Evolutionary conservation across 2,888 invertebrate species (phyloP), one percentile per base, ranked within the genome.

Genomic region (Eristalinus sepulchralis): DNA sequence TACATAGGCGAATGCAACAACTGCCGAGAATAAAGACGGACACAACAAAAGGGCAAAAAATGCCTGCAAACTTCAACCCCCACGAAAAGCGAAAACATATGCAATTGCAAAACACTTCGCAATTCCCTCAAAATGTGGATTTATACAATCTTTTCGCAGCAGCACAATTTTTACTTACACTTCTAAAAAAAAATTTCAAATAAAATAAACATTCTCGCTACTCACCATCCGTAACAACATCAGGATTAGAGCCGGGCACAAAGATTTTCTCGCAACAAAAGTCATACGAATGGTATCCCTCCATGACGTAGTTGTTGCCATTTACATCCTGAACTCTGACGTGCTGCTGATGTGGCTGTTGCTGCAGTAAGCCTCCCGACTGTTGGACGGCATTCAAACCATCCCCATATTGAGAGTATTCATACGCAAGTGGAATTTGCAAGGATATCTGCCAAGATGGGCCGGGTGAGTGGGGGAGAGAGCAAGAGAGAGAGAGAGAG

Each of bases 191-290:
- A n/a, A n/a, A n/a, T n/a, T n/a, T n/a, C n/a, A n/a, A 33, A 63
- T 11, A 20, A 63, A 11, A 10, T 34, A 33, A 8, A 4, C 34
- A 34, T 17, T 10, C 4, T 13, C 1, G 11, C 5, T 64, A 82
- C 82, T 82, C 71, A 76, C 75, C 86, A 33, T 83, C 86, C 2
- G 59, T 47, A 47, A 31, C 77, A 71, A 72, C 66, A 22, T 79
- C 86, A 17, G 86, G 33, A 22, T 60, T 39, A 9, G 60, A 53
- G 13, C 75, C 62, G 47, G 82, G 86, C 11, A 86, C 67, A 47
- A 83, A 86, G n/a, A 86, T 79, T 73, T 86, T 86, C 57, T 86
- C 86, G 67, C 82, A 86, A 63, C 86, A 86, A 67, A 83, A 86
- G 47, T 86, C 86, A 73, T 83, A 86, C 55, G 86, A 86, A 64